phyloP scores from a whole-genome alignment of 2,888 invertebrate species.

The Dilophus febrilis region DNA sequence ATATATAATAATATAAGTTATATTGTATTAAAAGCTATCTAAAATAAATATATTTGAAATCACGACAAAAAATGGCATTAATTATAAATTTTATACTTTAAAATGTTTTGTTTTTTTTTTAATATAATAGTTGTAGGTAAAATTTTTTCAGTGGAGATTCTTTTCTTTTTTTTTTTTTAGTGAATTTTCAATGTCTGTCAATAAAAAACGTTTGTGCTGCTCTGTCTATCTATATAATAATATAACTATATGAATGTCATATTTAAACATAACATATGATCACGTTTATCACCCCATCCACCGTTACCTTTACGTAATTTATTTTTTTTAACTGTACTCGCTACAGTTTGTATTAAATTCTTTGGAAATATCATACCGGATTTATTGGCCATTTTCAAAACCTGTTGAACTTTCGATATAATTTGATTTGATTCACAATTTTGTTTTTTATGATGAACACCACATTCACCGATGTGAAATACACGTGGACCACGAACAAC shows the following conservation, averaged over 20 bases:
- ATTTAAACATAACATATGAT: constrained; percentile 64
- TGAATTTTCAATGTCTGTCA: too few species aligned
- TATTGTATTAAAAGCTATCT: too few species aligned
- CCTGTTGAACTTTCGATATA: constrained; percentile 67
- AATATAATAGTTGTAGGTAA: too few species aligned
- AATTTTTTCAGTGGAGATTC: too few species aligned
- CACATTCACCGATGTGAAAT: constrained; percentile 98
- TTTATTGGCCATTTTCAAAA: constrained; percentile 50
- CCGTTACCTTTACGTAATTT: constrained; percentile 82
- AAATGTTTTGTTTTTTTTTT: too few species aligned
- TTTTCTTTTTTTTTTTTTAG: not conserved
- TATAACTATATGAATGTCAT: constrained; percentile 39
- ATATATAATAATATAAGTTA: too few species aligned
- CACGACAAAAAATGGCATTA: too few species aligned
- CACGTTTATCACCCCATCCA: constrained; percentile 88
- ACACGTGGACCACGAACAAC: constrained; percentile 85
- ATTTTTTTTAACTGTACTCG: constrained; percentile 51
- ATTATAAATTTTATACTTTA: too few species aligned
- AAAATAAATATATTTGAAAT: too few species aligned
- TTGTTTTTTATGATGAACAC: constrained; percentile 87
- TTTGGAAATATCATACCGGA: constrained; percentile 49
- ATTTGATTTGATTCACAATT: constrained; percentile 77
- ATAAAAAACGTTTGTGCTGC: too few species aligned
- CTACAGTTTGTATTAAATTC: constrained; percentile 45
- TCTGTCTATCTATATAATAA: constrained; percentile 1